These are phyloP conservation scores for Sthenelais limicola DNA, from an alignment of 2,888 invertebrate genomes.

Conservation along the genomic window DNA sequence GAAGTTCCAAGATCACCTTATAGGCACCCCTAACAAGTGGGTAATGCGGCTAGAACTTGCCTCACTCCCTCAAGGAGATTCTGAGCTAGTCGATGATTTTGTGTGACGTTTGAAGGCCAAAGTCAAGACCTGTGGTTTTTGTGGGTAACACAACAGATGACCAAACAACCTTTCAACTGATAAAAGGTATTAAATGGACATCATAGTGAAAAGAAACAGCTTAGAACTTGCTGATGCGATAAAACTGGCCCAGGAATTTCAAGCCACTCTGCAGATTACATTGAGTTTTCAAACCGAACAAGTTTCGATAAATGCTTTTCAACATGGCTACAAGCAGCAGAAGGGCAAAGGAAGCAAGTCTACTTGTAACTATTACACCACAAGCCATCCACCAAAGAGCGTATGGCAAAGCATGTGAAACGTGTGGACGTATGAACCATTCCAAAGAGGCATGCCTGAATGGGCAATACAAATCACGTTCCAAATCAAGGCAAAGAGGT, in stretches of 20 bases:
- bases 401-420: not conserved
- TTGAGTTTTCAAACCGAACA: no score
- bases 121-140: not conserved
- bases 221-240: not conserved
- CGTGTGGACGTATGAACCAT: not conserved
- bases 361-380: not conserved
- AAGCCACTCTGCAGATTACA: not conserved
- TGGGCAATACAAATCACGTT: not conserved
- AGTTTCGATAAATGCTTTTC: no score
- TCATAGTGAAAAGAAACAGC: not conserved
- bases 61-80: not conserved
- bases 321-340: no score
- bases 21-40: not conserved
- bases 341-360: no score
- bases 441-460: not conserved
- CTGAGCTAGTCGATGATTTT: not conserved
- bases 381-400: not conserved
- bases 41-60: not conserved
- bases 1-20: not conserved
- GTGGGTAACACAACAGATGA: not conserved
- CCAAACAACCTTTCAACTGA: not conserved
- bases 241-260: not conserved
- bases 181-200: not conserved
- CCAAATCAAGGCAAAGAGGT: no score
- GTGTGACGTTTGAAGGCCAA: not conserved